phyloP scores from a whole-genome alignment of 2,888 invertebrate genomes.

The Fragum whitleyi region DNA sequence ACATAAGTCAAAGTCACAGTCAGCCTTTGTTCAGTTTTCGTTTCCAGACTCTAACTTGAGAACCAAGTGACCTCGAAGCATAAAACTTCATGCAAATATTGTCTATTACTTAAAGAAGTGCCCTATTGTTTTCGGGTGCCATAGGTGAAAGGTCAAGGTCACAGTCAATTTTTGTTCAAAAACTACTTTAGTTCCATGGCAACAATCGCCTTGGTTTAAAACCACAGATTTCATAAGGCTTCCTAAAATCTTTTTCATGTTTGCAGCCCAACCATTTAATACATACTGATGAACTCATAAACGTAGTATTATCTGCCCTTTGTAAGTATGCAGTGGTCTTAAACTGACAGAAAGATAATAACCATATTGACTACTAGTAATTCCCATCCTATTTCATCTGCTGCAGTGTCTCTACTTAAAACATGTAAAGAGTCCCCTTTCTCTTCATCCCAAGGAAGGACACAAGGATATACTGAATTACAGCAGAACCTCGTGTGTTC shows the following conservation, averaged over 20 bases:
- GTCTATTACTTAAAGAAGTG: too few species aligned
- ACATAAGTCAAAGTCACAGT: too few species aligned
- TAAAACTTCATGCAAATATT: too few species aligned
- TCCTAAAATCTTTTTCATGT: slow-evolving; percentile 12
- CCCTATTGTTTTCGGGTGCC: too few species aligned
- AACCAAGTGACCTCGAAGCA: too few species aligned
- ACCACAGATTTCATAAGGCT: neutral
- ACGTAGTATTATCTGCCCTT: neutral
- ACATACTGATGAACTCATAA: neutral
- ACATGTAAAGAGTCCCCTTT: slow-evolving; percentile 33
- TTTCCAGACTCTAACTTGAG: too few species aligned
- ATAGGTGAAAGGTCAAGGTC: too few species aligned
- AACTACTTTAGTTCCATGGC: slow-evolving; percentile 54
- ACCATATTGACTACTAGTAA: slow-evolving; percentile 42
- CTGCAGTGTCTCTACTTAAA: slow-evolving; percentile 37
- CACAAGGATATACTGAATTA: slow-evolving; percentile 29
- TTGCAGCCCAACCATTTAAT: slow-evolving; percentile 2
- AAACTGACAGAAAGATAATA: slow-evolving; percentile 33
- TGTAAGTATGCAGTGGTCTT: slow-evolving; percentile 28
- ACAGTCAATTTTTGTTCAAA: slow-evolving; percentile 43
- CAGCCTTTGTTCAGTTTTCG: too few species aligned
- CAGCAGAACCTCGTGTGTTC: slow-evolving; percentile 28
- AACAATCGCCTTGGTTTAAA: slow-evolving; percentile 9
- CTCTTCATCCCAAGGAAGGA: slow-evolving; percentile 41
- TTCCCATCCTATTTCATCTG: slow-evolving; percentile 51